Percentiles rank a stretch among this genome's conserved stretches.
phyloP scores from a whole-genome alignment of 2,113 vertebrate species.

The Rutilus rutilus region DNA sequence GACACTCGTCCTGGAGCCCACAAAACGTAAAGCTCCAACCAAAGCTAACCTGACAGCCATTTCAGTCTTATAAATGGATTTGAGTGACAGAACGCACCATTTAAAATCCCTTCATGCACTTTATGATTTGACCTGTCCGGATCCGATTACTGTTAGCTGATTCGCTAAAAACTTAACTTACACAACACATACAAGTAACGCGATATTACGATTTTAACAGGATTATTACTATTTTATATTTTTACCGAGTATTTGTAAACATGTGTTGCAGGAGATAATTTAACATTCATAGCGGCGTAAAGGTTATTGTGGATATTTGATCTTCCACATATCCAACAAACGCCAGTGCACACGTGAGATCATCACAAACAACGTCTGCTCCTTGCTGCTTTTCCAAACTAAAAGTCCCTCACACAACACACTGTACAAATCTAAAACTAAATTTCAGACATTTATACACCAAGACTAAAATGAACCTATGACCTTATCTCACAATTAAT shows the following conservation, averaged over 20 bases:
- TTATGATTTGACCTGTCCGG: not conserved
- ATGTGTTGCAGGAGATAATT: not conserved
- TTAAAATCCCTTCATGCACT: not conserved
- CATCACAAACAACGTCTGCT: not conserved
- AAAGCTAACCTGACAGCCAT: not conserved
- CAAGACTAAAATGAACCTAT: too few species aligned
- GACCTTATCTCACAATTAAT: not conserved
- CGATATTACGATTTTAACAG: too few species aligned
- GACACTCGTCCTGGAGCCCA: not conserved
- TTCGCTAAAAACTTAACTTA: not conserved
- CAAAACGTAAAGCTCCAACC: not conserved
- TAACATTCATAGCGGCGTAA: not conserved
- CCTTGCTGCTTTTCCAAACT: not conserved
- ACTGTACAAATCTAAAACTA: not conserved
- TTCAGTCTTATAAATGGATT: not conserved
- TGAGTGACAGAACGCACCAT: not conserved
- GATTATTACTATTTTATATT: not conserved
- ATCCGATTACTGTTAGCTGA: not conserved
- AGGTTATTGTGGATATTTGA: not conserved
- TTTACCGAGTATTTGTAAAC: not conserved
- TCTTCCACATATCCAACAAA: too few species aligned
- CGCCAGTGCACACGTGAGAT: not conserved
- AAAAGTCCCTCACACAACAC: not conserved
- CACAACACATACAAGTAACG: slow-evolving; percentile 21
- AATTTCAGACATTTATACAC: too few species aligned